Evolutionary conservation across 1,140 invertebrate genomes (phyloP).

Genomic region (Cephus cinctus): DNA sequence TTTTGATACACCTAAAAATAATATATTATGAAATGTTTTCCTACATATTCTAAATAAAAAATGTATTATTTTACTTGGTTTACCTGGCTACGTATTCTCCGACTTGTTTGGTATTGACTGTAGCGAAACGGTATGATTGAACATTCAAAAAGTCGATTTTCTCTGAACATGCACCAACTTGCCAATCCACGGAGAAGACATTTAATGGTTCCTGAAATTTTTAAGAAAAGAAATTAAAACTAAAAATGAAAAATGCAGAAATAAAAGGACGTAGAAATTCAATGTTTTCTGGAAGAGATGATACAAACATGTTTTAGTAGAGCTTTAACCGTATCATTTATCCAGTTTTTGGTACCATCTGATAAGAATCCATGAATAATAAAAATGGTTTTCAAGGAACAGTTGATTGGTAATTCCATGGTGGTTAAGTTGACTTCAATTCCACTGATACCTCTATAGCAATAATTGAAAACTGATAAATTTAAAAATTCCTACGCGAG

Average conservation of each 20-base stretch:
- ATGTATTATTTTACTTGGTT: neutral
- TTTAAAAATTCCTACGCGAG: too few relatives aligned
- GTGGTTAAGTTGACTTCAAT: too few relatives aligned
- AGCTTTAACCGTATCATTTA: neutral
- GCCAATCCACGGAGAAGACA: neutral
- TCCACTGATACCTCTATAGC: too few relatives aligned
- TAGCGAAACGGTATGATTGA: neutral
- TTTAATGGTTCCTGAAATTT: neutral
- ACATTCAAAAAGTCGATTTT: neutral
- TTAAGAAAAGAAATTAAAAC: neutral
- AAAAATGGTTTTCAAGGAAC: neutral
- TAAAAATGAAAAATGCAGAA: neutral
- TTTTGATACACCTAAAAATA: neutral
- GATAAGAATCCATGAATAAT: conserved; percentile 1
- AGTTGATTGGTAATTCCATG: neutral
- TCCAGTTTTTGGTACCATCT: neutral
- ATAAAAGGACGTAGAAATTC: neutral
- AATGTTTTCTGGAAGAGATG: neutral
- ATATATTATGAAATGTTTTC: neutral
- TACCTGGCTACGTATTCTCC: neutral
- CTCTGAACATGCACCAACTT: neutral
- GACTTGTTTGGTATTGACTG: neutral
- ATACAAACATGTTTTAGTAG: neutral
- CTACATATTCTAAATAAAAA: neutral
- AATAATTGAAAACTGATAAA: too few relatives aligned